Base-by-base conservation (phyloP, 2,113 vertebrate genomes). In the Toxostoma redivivum region DNA sequence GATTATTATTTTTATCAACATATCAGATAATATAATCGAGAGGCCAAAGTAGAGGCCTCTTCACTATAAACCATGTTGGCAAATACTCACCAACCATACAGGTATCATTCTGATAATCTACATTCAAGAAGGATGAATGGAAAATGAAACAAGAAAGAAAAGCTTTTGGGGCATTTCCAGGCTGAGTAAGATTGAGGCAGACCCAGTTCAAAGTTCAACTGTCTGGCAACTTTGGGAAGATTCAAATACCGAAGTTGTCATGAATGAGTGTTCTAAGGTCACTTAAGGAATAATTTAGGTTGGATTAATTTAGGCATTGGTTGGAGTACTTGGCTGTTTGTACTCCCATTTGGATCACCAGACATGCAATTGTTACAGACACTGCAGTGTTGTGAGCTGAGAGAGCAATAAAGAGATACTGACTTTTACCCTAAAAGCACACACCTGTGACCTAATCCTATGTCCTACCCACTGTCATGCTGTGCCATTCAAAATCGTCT, bases 171-270 rank as follows among this genome's bases (percentile, higher is more conserved):
- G 20, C 7, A 23, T 57, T 78, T 87, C 21, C 5, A 11, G 8
- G 42, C 60, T 48, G 5, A 22, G 9, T 69, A 60, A 67, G 47
- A 54, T 7, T 71, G 35, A 38, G 30, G 18, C 21, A 82, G 70
- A 82, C 40, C 15, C 25, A 51, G 6, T 33, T 91, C 20, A 84
- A 9, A 51, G 6, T 33, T 91, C 20, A 84, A 9, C 28, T 66
- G 15, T n/a, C 60, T 85, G 42, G 23, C 21, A 58, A 3, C 23
- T 71, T 45, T 12, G 11, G 21, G 33, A 92, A 71, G 56, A 67
- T 42, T 79, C 33, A 66, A 40, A 73, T 64, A 22, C 24, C 1
- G 0, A 73, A 66, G 12, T 28, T 73, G 10, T 66, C 0, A 0
- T 9, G 3, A 66, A 38, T 45, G 12, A 38, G 11, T 45, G 3